These are phyloP conservation scores for Onychomys arenicola DNA, from an alignment of 2,797 vertebrate genomes.

Conservation along the genomic window DNA sequence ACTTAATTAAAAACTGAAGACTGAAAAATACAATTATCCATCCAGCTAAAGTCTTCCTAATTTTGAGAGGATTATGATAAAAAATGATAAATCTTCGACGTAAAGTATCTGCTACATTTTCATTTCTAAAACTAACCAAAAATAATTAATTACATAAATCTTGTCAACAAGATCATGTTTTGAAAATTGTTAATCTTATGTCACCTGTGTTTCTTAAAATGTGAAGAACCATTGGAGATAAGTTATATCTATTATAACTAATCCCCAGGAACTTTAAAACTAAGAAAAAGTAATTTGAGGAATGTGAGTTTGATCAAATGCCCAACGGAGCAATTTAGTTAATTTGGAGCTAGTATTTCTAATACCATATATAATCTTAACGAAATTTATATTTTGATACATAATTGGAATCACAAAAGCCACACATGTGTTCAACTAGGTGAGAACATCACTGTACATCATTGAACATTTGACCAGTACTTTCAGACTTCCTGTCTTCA, in stretches of 20 bases:
- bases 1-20: neutral
- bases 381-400: neutral
- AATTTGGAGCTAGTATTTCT: neutral
- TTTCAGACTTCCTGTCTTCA: neutral
- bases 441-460: neutral
- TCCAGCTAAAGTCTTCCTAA: neutral
- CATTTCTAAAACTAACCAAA: neutral
- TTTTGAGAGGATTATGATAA: neutral
- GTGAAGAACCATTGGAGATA: neutral
- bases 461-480: neutral
- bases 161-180: neutral
- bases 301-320: neutral
- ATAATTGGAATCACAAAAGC: neutral
- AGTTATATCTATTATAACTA: neutral
- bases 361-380: neutral
- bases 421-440: neutral
- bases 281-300: neutral
- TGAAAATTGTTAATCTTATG: neutral
- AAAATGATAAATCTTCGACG: neutral
- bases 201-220: neutral
- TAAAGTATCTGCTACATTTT: neutral
- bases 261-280: neutral
- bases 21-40: neutral
- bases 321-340: neutral
- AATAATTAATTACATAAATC: constrained; percentile 31